These are phyloP conservation scores for Tragopan temminckii DNA, from an alignment of 2,797 vertebrate genomes.

Conservation along the genomic window DNA sequence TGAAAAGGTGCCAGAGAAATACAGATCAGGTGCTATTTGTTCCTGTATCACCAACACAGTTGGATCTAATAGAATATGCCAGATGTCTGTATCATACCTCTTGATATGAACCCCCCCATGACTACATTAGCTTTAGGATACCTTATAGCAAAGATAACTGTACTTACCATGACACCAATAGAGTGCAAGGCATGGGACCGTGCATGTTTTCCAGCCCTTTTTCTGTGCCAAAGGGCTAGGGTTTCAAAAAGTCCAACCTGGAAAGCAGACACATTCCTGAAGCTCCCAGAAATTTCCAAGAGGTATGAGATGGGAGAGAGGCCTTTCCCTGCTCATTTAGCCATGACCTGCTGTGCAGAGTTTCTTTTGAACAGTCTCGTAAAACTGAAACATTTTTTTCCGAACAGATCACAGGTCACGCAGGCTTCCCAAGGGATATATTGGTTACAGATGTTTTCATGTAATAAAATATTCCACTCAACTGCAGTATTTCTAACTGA, in stretches of 20 bases:
- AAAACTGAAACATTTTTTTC: conserved; percentile 75
- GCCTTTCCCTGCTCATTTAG: not conserved
- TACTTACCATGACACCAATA: fast-evolving
- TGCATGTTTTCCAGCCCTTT: not conserved
- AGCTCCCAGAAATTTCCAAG: conserved; percentile 27
- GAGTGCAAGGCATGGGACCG: not conserved
- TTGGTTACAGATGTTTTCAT: conserved; percentile 80
- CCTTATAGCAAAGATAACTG: not conserved
- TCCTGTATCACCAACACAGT: not conserved
- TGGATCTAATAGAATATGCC: not conserved
- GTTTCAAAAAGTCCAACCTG: not conserved
- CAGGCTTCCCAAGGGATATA: conserved; percentile 76
- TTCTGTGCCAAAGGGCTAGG: not conserved
- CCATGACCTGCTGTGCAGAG: not conserved
- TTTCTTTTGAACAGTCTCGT: conserved; percentile 59
- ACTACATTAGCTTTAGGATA: not conserved
- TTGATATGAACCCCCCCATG: fast-evolving
- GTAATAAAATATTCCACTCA: conserved; percentile 76
- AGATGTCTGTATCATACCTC: not conserved
- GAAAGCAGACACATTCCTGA: not conserved
- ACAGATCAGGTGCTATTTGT: not conserved
- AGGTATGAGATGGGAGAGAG: not conserved
- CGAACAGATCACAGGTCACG: conserved; percentile 73
- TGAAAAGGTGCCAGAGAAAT: not conserved
- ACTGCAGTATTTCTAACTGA: conserved; percentile 75